Evolutionary conservation across 30 jellyfish, hydroid and myxozoan genomes (phyloP).

Genomic region (Cassiopea andromeda): DNA sequence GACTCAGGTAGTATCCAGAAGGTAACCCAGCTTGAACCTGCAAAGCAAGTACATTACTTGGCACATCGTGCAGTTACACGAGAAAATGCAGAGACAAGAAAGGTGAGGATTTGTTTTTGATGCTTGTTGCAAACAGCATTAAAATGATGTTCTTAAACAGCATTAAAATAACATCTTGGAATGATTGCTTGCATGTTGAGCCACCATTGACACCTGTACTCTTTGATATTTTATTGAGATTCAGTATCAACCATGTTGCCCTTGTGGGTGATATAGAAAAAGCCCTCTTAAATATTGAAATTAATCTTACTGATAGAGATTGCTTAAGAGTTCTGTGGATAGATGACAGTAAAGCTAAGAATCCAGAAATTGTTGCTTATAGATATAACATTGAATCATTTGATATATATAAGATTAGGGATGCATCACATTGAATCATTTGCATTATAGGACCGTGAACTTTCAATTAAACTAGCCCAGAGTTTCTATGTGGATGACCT

Average conservation of each 20-base stretch:
- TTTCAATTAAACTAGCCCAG: too few species aligned
- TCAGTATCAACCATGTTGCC: background rate
- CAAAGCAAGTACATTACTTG: constrained; percentile 12
- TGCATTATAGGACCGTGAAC: too few species aligned
- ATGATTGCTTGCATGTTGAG: constrained; percentile 25
- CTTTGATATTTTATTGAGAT: constrained; percentile 5
- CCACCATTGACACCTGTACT: constrained; percentile 22
- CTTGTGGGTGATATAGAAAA: too few species aligned
- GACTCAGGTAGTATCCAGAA: background rate
- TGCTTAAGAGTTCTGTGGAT: background rate
- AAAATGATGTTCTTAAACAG: background rate
- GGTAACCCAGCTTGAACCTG: constrained; percentile 1
- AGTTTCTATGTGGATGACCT: too few species aligned
- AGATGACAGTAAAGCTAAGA: too few species aligned
- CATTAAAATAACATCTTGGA: background rate
- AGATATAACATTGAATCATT: too few species aligned
- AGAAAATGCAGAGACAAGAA: background rate
- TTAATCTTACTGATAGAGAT: background rate
- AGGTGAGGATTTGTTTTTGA: background rate
- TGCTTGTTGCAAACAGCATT: background rate
- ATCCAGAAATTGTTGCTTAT: too few species aligned
- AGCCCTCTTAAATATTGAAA: background rate
- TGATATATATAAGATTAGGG: too few species aligned
- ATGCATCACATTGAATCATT: too few species aligned
- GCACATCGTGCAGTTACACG: constrained; percentile 43